A percentile compares a stretch with the other conserved stretches of the same genome.
phyloP scores from a whole-genome alignment of 1,140 invertebrate genomes.

The Drosophila eugracilis region DNA sequence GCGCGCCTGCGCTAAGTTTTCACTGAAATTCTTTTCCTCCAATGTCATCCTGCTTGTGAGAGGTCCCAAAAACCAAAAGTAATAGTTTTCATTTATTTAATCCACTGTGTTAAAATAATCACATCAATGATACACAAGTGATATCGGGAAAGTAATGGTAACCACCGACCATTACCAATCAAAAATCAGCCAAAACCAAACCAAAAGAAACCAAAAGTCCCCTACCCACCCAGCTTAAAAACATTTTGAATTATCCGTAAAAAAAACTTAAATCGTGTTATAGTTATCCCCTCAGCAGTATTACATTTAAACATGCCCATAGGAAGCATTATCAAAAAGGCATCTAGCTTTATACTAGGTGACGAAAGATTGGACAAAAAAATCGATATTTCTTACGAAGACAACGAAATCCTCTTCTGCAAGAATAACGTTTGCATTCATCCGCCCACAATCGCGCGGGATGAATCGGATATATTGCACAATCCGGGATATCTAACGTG shows the following conservation, averaged over 20 bases:
- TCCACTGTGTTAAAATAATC: conserved; percentile 7
- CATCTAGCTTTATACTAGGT: conserved; percentile 92
- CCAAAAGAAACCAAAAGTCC: conserved; percentile 21
- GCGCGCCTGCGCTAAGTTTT: conserved; percentile 26
- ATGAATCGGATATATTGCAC: conserved; percentile 93
- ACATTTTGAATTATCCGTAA: not conserved
- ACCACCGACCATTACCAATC: conserved; percentile 6
- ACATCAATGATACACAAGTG: not conserved
- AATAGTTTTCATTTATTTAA: conserved; percentile 14
- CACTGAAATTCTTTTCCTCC: conserved; percentile 28
- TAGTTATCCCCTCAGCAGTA: conserved; percentile 13
- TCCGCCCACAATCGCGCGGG: conserved; percentile 92
- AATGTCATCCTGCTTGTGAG: conserved; percentile 38
- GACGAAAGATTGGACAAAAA: conserved; percentile 87
- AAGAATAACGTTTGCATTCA: conserved; percentile 99
- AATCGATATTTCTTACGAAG: conserved; percentile 88
- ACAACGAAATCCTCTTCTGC: conserved; percentile 94
- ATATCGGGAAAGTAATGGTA: conserved; percentile 25
- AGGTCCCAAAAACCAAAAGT: conserved; percentile 24
- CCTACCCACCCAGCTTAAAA: conserved; percentile 12
- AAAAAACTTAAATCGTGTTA: conserved; percentile 4
- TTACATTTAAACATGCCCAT: conserved; percentile 88
- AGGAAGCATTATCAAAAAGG: conserved; percentile 90
- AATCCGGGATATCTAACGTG: conserved; percentile 96
- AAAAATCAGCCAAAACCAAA: conserved; percentile 2